Conservation (phyloP, 2,797 vertebrate species). For the Basileuterus tristriatus region DNA sequence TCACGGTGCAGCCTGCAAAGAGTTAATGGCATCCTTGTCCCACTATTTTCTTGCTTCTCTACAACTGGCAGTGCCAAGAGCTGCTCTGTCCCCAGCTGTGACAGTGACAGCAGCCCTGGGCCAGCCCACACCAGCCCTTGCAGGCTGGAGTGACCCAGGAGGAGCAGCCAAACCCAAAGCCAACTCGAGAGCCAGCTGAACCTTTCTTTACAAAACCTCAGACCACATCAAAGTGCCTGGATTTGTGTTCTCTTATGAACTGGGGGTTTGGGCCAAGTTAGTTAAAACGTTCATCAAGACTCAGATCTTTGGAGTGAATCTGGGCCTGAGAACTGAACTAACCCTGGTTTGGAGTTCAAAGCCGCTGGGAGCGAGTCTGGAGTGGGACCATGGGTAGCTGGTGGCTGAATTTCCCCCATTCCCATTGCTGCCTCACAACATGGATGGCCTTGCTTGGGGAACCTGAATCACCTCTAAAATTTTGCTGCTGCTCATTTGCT, state of each 20-base stretch:
- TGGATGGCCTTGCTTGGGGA: not conserved
- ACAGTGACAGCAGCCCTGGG: not conserved
- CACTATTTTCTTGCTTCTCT: not conserved
- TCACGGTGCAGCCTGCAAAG: accelerated
- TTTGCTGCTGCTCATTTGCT: not conserved
- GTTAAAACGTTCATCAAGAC: conserved; percentile 17
- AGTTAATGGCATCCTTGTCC: not conserved
- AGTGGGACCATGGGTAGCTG: not conserved
- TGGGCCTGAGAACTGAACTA: not conserved
- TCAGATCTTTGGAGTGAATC: not conserved
- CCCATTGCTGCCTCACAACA: accelerated
- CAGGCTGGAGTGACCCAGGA: conserved; percentile 16
- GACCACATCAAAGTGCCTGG: conserved; percentile 38
- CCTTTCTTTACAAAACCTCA: conserved; percentile 63
- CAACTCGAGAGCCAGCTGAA: not conserved
- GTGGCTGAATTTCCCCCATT: not conserved
- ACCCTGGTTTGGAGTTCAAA: not conserved
- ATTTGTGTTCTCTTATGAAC: conserved; percentile 10
- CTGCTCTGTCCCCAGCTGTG: not conserved
- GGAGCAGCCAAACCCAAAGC: conserved; percentile 31
- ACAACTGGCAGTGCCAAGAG: not conserved
- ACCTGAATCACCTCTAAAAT: not conserved
- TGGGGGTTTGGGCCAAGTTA: not conserved
- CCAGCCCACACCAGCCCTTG: not conserved
- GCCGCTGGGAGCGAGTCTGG: not conserved